A percentile compares a stretch with the other conserved stretches of the same genome.
Conservation (phyloP, 2,113 vertebrate species). For the Strigops habroptila region DNA sequence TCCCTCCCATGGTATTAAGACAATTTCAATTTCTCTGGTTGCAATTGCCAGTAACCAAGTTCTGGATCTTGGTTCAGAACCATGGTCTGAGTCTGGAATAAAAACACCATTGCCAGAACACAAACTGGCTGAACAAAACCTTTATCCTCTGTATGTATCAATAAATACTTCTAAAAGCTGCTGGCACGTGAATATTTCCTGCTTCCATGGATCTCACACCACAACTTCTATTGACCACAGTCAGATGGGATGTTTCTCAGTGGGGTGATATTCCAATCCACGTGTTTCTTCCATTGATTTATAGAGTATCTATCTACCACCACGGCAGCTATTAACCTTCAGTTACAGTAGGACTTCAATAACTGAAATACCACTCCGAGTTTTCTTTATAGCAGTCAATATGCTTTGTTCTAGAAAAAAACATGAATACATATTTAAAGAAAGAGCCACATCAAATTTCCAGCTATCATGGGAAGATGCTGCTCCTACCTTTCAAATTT, state of each 20-base stretch:
- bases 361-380: neutral
- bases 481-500: neutral
- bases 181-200: neutral
- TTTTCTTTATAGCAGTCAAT: slow-evolving; percentile 30
- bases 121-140: neutral
- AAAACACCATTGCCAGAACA: neutral
- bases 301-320: slow-evolving; percentile 22
- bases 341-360: slow-evolving; percentile 31
- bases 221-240: neutral
- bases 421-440: neutral
- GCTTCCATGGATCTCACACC: neutral
- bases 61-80: neutral
- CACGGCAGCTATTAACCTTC: slow-evolving; percentile 45
- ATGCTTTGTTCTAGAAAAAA: neutral
- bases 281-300: slow-evolving; percentile 41
- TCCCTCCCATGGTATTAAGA: neutral
- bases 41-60: neutral
- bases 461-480: neutral
- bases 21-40: neutral
- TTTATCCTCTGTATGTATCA: neutral
- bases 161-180: neutral
- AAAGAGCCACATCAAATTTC: neutral
- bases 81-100: neutral
- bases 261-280: neutral
- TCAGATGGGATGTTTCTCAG: neutral